A percentile compares a stretch with the other conserved stretches of the same genome.
Conservation (phyloP, 2,113 vertebrate species). For the Ranitomeya imitator region DNA sequence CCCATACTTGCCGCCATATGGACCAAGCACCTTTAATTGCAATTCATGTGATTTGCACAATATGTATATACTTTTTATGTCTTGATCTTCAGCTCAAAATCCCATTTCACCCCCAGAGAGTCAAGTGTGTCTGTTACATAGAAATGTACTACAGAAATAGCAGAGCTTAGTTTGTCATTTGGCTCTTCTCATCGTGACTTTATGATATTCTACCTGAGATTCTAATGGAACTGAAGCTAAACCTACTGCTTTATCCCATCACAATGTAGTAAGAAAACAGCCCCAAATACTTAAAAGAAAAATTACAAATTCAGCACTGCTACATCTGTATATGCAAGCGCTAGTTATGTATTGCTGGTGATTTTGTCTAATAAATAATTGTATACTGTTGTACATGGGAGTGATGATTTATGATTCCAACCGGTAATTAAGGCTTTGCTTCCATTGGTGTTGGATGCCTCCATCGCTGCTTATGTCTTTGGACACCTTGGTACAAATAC, state of each 20-base stretch:
- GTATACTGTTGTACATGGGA: neutral
- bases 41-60: conserved; percentile 51
- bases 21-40: conserved; percentile 48
- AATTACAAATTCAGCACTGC: neutral
- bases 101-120: neutral
- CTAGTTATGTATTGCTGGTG: neutral
- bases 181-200: neutral
- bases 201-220: neutral
- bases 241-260: neutral
- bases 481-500: too few relatives aligned
- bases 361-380: neutral
- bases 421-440: too few relatives aligned
- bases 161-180: neutral
- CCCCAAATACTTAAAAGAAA: neutral
- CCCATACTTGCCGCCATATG: conserved; percentile 15
- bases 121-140: neutral
- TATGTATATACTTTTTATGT: conserved; percentile 22
- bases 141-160: neutral
- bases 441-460: too few relatives aligned
- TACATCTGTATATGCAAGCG: neutral
- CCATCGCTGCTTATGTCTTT: too few relatives aligned
- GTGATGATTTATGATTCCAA: neutral
- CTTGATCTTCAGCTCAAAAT: conserved; percentile 11
- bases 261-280: neutral
- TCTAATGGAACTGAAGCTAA: neutral